These are phyloP conservation scores for Cataglyphis hispanica DNA, from an alignment of 1,140 invertebrate species.

Conservation along the genomic window DNA sequence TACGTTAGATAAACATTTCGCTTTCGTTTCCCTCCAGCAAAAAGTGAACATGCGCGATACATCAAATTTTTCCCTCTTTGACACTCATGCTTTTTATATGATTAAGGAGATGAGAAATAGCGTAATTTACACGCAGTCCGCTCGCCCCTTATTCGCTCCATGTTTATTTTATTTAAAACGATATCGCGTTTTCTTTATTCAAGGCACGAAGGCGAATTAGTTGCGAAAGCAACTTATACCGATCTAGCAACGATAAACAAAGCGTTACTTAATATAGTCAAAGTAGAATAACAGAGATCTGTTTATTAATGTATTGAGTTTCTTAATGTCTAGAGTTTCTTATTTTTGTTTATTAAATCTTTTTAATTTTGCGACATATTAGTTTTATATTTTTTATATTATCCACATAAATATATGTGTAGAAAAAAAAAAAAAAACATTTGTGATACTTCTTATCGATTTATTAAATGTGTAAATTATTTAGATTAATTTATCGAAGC, in stretches of 20 bases:
- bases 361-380: background rate
- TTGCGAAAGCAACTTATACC: conserved; percentile 15
- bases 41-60: conserved; percentile 41
- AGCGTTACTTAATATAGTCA: background rate
- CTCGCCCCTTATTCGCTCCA: conserved; percentile 80
- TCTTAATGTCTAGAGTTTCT: too few species aligned
- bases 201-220: background rate
- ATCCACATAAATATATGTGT: background rate
- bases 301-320: conserved; percentile 1
- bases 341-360: background rate
- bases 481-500: background rate
- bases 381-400: conserved; percentile 7
- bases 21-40: conserved; percentile 3
- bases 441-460: background rate
- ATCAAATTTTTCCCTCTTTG: conserved; percentile 35
- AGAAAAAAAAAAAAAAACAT: background rate
- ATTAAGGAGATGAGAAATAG: conserved; percentile 73
- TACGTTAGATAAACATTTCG: conserved; percentile 13
- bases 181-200: background rate
- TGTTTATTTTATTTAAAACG: conserved; percentile 30
- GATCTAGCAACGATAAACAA: conserved; percentile 10
- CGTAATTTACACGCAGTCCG: conserved; percentile 74
- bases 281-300: background rate
- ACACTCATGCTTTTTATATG: conserved; percentile 68
- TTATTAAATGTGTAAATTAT: background rate